These are phyloP conservation scores for Habrosyne pyritoides DNA, from an alignment of 2,888 invertebrate species.

Conservation along the genomic window DNA sequence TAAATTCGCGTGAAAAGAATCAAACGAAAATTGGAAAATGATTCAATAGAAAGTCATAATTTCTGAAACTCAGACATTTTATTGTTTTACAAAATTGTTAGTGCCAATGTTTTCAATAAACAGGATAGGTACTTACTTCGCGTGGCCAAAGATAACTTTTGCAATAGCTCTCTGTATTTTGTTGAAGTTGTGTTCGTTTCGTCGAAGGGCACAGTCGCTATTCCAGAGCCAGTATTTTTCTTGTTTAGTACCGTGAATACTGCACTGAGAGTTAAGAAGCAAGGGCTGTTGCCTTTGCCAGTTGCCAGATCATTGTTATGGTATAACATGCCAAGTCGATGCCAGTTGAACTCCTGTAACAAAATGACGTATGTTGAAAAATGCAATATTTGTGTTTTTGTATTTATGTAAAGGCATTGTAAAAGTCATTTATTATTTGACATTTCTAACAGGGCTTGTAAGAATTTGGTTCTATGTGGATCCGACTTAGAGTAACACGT, in stretches of 20 bases:
- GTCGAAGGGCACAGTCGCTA: constrained; percentile 85
- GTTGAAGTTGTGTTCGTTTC: constrained; percentile 81
- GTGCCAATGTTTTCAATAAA: background rate
- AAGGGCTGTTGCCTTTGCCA: constrained; percentile 88
- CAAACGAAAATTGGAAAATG: background rate
- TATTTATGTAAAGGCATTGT: background rate
- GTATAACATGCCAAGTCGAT: constrained; percentile 87
- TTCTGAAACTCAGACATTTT: background rate
- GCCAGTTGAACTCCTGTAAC: constrained; percentile 88
- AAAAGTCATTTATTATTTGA: no score
- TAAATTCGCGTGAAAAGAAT: background rate
- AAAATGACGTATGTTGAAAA: constrained; percentile 26
- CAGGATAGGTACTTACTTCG: constrained; percentile 91
- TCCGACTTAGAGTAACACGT: no score
- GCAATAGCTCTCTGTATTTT: constrained; percentile 84
- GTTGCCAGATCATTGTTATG: constrained; percentile 86
- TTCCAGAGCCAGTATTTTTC: constrained; percentile 75
- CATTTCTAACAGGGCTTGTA: background rate
- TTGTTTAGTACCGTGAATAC: constrained; percentile 81
- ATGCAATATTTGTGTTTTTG: background rate
- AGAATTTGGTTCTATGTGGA: background rate
- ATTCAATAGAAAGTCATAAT: background rate
- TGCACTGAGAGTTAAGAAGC: constrained; percentile 89
- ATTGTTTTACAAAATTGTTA: background rate
- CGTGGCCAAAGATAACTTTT: constrained; percentile 84